Conservation (phyloP, 1,140 invertebrate species). For the Ephestia elutella region DNA sequence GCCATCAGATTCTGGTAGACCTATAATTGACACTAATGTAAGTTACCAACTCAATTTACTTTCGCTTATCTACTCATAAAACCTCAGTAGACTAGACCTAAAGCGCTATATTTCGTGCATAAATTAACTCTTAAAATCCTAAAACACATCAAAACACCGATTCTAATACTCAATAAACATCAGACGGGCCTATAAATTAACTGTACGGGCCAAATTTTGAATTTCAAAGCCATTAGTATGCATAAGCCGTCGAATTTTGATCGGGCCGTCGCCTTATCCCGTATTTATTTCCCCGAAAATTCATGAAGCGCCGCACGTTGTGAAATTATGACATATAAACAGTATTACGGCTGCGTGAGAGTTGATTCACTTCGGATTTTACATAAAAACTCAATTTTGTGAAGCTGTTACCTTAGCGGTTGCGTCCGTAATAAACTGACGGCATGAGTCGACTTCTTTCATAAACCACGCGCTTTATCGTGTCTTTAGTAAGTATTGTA, state of each 20-base stretch:
- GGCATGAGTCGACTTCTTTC: background rate
- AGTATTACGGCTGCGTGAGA: constrained; percentile 12
- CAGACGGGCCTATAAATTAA: constrained; percentile 1
- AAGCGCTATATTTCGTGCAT: background rate
- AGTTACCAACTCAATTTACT: no score
- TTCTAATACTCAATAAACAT: background rate
- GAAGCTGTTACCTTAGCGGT: constrained; percentile 7
- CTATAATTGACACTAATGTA: no score
- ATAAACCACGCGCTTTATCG: background rate
- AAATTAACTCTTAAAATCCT: background rate
- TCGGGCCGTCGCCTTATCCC: constrained; percentile 21
- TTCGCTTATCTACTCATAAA: no score
- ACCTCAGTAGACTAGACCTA: background rate
- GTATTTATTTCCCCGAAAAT: constrained; percentile 25
- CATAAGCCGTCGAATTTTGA: constrained; percentile 24
- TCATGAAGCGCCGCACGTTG: constrained; percentile 24
- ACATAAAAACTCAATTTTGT: constrained; percentile 12
- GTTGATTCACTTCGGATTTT: constrained; percentile 6
- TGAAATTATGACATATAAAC: constrained; percentile 23
- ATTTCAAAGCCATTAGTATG: constrained; percentile 26
- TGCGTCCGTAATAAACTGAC: background rate
- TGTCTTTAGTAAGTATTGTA: background rate
- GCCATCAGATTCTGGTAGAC: no score
- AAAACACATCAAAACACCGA: background rate
- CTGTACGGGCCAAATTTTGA: constrained; percentile 3